Evolutionary conservation across 2,113 vertebrate species (phyloP).

Genomic region (Anser brachyrhynchus): DNA sequence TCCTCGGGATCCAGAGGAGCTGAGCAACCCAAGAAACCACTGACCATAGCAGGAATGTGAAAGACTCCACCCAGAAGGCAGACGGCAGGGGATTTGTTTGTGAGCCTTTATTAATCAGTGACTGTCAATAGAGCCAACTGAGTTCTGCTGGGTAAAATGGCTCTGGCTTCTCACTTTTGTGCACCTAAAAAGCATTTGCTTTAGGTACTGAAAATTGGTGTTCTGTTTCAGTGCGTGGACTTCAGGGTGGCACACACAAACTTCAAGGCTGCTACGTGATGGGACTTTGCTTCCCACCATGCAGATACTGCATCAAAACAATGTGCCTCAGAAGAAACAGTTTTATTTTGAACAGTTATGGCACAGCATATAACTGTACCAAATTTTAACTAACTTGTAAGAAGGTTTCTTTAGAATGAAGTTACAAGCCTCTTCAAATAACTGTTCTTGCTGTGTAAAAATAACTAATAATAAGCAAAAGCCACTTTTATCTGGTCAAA

Average conservation of each 20-base stretch:
- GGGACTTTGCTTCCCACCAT: neutral
- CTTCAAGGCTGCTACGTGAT: neutral
- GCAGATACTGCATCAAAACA: neutral
- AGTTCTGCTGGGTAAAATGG: neutral
- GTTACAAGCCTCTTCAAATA: neutral
- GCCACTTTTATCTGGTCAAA: neutral
- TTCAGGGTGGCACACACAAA: neutral
- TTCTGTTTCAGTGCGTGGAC: neutral
- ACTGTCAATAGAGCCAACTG: neutral
- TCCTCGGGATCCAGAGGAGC: neutral
- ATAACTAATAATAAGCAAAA: neutral
- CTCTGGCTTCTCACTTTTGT: neutral
- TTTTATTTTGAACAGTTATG: neutral
- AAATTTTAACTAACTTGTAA: neutral
- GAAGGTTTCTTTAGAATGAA: neutral
- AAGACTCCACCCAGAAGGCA: constrained; percentile 36
- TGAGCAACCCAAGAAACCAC: constrained; percentile 46
- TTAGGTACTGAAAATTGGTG: neutral
- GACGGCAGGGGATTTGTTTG: constrained; percentile 11
- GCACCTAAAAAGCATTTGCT: neutral
- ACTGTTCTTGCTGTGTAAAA: neutral
- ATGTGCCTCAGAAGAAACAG: neutral
- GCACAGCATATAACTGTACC: neutral
- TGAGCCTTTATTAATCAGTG: constrained; percentile 20
- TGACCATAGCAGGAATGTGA: constrained; percentile 12